Conservation (phyloP, 1,140 invertebrate species). For the Proales similis region DNA sequence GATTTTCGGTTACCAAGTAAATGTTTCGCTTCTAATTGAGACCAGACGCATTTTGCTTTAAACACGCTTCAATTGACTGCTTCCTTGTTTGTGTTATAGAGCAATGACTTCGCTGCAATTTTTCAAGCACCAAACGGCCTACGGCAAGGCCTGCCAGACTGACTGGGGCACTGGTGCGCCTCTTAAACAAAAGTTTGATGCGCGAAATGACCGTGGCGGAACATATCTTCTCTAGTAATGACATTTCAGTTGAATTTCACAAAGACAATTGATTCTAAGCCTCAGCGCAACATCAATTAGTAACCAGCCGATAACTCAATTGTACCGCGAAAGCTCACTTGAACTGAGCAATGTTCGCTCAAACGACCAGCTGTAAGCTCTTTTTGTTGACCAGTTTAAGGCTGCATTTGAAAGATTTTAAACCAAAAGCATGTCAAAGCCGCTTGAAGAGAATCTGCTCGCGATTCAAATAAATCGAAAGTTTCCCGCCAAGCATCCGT, state of each 20-base stretch:
- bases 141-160: slow-evolving; percentile 13
- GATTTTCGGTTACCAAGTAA: too few relatives aligned
- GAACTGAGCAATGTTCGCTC: slow-evolving; percentile 32
- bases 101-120: slow-evolving; percentile 36
- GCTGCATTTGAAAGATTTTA: background rate
- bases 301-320: slow-evolving; percentile 33
- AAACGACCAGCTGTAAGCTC: slow-evolving; percentile 34
- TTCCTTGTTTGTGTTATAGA: too few relatives aligned
- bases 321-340: slow-evolving; percentile 9
- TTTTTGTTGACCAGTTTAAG: background rate
- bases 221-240: background rate
- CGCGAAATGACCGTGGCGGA: slow-evolving; percentile 5
- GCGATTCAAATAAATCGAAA: slow-evolving; percentile 24
- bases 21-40: too few relatives aligned
- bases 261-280: background rate
- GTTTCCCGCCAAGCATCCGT: slow-evolving; percentile 33
- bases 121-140: slow-evolving; percentile 25
- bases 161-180: slow-evolving; percentile 28
- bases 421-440: slow-evolving; percentile 16
- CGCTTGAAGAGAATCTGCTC: slow-evolving; percentile 34
- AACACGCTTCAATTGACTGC: too few relatives aligned
- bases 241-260: background rate
- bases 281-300: too few relatives aligned
- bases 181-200: slow-evolving; percentile 25
- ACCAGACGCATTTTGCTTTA: too few relatives aligned